Conservation (phyloP, 1,140 invertebrate species). For the Trachelipus rathkii region DNA sequence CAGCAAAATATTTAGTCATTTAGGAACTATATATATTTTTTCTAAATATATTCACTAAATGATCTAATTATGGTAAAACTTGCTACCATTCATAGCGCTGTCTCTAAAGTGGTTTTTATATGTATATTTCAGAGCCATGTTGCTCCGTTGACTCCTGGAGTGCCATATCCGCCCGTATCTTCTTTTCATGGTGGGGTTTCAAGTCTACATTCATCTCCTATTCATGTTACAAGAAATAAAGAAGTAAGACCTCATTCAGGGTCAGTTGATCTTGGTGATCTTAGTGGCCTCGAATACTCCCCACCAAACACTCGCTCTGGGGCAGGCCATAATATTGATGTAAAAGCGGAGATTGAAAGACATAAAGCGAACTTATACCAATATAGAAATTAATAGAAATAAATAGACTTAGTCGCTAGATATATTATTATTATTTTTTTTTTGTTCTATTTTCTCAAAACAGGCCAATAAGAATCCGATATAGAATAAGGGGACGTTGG, state of each 20-base stretch:
- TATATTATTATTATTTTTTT: no score
- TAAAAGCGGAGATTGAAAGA: not conserved
- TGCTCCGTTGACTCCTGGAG: not conserved
- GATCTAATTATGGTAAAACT: no score
- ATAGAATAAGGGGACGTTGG: no score
- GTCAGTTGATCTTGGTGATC: not conserved
- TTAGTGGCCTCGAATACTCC: not conserved
- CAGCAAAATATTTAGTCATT: no score
- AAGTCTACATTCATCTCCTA: not conserved
- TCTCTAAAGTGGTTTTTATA: no score
- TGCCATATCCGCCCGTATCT: not conserved
- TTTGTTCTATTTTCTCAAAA: no score
- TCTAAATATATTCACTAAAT: no score
- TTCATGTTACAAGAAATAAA: not conserved
- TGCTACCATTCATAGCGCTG: no score
- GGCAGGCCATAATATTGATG: not conserved
- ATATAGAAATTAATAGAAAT: not conserved
- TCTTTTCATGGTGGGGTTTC: not conserved
- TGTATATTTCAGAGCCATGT: not conserved
- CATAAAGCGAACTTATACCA: slow-evolving; percentile 1
- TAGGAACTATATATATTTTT: no score
- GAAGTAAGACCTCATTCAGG: not conserved
- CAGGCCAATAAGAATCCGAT: no score
- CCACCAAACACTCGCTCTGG: not conserved
- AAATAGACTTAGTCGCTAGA: no score